A percentile compares a stretch with the other conserved stretches of the same genome.
Evolutionary conservation across 2,888 invertebrate genomes (phyloP).

Genomic region (Leptura quadrifasciata): DNA sequence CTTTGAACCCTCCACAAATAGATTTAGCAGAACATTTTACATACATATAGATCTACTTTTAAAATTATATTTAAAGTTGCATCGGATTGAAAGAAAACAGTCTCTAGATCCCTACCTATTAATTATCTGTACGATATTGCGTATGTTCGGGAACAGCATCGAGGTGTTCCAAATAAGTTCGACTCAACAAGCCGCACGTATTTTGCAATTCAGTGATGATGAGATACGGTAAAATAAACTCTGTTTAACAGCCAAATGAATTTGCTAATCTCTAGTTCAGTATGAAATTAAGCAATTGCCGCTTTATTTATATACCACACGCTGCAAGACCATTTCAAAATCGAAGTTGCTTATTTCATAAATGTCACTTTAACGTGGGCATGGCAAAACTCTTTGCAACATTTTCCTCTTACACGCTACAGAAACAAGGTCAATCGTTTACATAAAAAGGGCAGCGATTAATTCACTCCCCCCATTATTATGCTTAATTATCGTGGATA

Average conservation of each 20-base stretch:
- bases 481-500: not conserved
- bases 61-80: too few species aligned
- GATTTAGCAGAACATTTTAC: too few species aligned
- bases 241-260: constrained; percentile 44
- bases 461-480: constrained; percentile 5
- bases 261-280: constrained; percentile 48
- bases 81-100: too few species aligned
- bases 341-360: constrained; percentile 39
- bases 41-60: too few species aligned
- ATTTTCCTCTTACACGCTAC: constrained; percentile 42
- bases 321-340: constrained; percentile 41
- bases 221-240: constrained; percentile 37
- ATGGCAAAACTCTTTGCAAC: constrained; percentile 44
- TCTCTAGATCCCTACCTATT: too few species aligned
- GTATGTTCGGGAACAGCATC: constrained; percentile 5
- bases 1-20: too few species aligned
- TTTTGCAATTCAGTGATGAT: constrained; percentile 36
- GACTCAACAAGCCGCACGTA: constrained; percentile 4
- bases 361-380: constrained; percentile 48
- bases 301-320: constrained; percentile 49
- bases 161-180: constrained; percentile 41
- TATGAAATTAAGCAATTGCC: constrained; percentile 53
- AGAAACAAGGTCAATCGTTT: constrained; percentile 38
- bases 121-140: constrained; percentile 12
- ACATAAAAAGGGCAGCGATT: constrained; percentile 39